Evolutionary conservation across 2,113 vertebrate genomes (phyloP), one percentile per base, ranked within the genome.

Genomic region (Catharus bicknelli): DNA sequence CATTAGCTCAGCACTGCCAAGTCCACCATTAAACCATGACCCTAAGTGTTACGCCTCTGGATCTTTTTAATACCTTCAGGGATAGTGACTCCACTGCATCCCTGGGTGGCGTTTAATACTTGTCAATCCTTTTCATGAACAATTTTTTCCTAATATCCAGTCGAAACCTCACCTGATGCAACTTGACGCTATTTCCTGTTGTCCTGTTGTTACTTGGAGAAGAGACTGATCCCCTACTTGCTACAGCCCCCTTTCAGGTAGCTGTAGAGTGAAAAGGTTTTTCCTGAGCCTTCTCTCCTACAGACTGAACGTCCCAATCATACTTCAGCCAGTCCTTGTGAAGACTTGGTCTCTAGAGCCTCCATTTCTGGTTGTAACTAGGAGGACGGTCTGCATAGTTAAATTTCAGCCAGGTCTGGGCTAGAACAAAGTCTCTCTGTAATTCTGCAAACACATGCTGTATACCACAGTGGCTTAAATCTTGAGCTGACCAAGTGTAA

Each of bases 301-400:
- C 34, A 48, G 38, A 68, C 25, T 48, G 19, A 83, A 68, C 17
- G 68, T 42, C 25, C 19, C 29, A 25, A 68, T 30, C 2, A 3
- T n/a, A 38, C 30, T 11, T 40, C 54, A 75, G 54, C 4, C 0
- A 0, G 4, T 54, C 5, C 25, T 61, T n/a, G 0, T 40, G 34
- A 67, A 34, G 30, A 75, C 30, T 20, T 68, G 40, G 18, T 40
- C 30, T 69, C 17, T 34, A 55, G 54, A 48, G 1, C 29, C 25
- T 82, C 42, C 27, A 73, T 19, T 30, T 50, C n/a, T 32, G 12
- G 12, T 57, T 38, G 69, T 45, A 5, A n/a, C 36, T 26, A 53
- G 36, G 11, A 68, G 15, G 13, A 81, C 29, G 68, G 53, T 83
- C 36, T 69, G n/a, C 70, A 42, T 12, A 25, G 21, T 43, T 85